Base-by-base conservation (phyloP, 2,797 vertebrate species). In the Ctenochaetus hawaiiensis region DNA sequence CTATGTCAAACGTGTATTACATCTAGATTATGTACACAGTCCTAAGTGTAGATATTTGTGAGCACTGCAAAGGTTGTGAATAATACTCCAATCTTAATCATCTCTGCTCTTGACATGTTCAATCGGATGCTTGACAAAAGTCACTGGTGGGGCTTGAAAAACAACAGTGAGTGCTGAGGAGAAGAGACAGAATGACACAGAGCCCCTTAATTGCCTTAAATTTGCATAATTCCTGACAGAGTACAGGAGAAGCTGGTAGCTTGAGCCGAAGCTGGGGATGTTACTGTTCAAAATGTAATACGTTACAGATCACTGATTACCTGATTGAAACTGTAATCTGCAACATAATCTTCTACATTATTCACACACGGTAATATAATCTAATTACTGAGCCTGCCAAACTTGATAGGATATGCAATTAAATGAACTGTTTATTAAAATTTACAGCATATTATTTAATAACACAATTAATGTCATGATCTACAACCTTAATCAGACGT, bases 281-380 rank as follows among this genome's bases (percentile, higher is more conserved):
- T 65, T 80, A 79, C 72, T 84, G 83, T 80, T 74, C 49, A 43
- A 79, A 92, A 86, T 81, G 82, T 87, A 89, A 92, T 92, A 86
- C 72, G 90, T 90, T 87, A 86, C 89, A 91, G 88, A 91, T 91
- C 88, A 87, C 79, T 77, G 90, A 89, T 88, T 87, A 89, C 87
- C 87, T 92, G 90, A 94, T 89, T 87, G 91, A 92, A 92, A 92
- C 68, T 76, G 83, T 89, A 90, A 92, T 89, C 88, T 86, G 77
- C 75, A 76, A 79, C 78, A 85, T 91, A 89, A 93, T 92, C 85
- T 79, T 78, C 68, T 7, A 78, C 89, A 83, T 91, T 87, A 91
- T 87, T 89, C 87, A 89, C 80, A 84, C 68, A 62, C 44, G 41
- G 78, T 87, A 81, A 78, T 85, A 82, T 84, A 83, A 89, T 87